A percentile compares a stretch with the other conserved stretches of the same genome.
Evolutionary conservation across 2,797 vertebrate species (phyloP).

Genomic region (Propithecus perrieri): DNA sequence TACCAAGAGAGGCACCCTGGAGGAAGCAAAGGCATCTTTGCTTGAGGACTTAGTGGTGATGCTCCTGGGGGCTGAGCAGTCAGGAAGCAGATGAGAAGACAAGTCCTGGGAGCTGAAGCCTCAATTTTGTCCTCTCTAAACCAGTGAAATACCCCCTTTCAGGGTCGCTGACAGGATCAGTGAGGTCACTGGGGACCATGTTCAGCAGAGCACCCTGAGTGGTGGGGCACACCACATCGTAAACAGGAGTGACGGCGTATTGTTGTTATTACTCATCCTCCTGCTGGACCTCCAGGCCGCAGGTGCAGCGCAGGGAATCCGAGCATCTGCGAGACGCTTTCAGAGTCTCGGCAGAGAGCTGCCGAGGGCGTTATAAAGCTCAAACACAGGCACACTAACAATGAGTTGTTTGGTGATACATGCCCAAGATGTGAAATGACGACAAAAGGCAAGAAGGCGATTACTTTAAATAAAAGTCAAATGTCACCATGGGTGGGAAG

Average conservation of each 20-base stretch:
- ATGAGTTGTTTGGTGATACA: rapidly evolving
- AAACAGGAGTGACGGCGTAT: background rate
- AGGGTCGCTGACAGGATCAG: background rate
- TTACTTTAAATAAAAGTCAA: background rate
- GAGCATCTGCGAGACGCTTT: background rate
- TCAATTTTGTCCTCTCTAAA: background rate
- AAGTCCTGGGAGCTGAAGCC: background rate
- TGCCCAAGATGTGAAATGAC: background rate
- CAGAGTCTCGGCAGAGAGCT: background rate
- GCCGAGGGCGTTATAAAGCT: background rate
- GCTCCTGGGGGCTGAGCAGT: background rate
- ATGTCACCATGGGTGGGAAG: rapidly evolving
- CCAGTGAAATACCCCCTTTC: background rate
- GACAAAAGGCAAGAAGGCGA: background rate
- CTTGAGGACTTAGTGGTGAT: background rate
- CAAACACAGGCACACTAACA: rapidly evolving
- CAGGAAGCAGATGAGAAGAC: too few species aligned
- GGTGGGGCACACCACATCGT: too few species aligned
- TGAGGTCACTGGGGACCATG: rapidly evolving
- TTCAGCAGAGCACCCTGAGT: background rate
- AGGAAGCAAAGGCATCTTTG: background rate
- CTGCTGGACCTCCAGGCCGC: background rate
- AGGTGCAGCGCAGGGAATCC: rapidly evolving
- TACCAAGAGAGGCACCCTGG: background rate
- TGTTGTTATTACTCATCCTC: background rate